Conservation (phyloP, 1,140 invertebrate species). For the Leptinotarsa defecta region DNA sequence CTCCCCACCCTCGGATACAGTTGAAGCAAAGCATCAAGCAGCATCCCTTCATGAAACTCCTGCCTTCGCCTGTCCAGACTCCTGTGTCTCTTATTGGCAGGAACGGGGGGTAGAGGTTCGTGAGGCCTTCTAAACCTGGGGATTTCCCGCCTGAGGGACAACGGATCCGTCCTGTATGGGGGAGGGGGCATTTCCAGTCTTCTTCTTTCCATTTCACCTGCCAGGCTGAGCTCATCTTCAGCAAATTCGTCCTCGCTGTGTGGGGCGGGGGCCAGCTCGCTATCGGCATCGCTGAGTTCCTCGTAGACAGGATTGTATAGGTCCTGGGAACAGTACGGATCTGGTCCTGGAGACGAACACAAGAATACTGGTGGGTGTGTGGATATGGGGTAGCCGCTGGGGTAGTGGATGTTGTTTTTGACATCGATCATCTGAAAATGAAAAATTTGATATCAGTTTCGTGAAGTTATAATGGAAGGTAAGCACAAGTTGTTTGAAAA, state of each 20-base stretch:
- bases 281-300: slow-evolving; percentile 69
- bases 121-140: slow-evolving; percentile 51
- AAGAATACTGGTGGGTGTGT: slow-evolving; percentile 66
- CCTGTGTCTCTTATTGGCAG: slow-evolving; percentile 57
- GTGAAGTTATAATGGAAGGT: too few species aligned
- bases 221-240: slow-evolving; percentile 69
- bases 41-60: slow-evolving; percentile 70
- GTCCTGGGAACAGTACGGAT: slow-evolving; percentile 70
- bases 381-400: slow-evolving; percentile 62
- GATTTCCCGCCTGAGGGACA: slow-evolving; percentile 44
- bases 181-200: slow-evolving; percentile 57
- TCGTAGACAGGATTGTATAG: slow-evolving; percentile 73
- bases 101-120: slow-evolving; percentile 55
- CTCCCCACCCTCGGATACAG: slow-evolving; percentile 65
- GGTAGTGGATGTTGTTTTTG: slow-evolving; percentile 63
- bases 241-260: slow-evolving; percentile 72
- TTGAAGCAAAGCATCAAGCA: slow-evolving; percentile 67
- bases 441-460: background rate
- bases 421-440: slow-evolving; percentile 70
- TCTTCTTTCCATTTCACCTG: slow-evolving; percentile 59
- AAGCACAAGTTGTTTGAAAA: too few species aligned
- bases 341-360: slow-evolving; percentile 70
- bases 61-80: slow-evolving; percentile 63
- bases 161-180: slow-evolving; percentile 48
- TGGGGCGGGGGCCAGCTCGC: slow-evolving; percentile 60